phyloP scores from a whole-genome alignment of 2,797 vertebrate genomes.

The Microctenopoma steveboyesi region DNA sequence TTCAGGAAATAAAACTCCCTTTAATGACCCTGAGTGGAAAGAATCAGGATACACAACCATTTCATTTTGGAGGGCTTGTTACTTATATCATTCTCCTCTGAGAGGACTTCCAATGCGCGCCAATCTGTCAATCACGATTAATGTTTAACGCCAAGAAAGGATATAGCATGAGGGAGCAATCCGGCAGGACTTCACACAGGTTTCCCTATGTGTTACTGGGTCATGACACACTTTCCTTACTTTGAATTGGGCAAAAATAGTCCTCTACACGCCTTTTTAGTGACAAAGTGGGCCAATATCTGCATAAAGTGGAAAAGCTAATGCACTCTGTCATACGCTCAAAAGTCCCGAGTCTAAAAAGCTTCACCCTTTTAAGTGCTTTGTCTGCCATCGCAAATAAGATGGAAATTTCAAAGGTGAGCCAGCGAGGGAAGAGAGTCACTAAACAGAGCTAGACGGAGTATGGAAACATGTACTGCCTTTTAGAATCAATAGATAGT shows the following conservation, averaged over 20 bases:
- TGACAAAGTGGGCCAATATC: conserved; percentile 81
- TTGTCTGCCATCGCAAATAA: conserved; percentile 74
- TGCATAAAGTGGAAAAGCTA: conserved; percentile 77
- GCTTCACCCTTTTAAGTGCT: conserved; percentile 73
- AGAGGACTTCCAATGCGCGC: conserved; percentile 71
- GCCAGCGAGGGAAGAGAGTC: conserved; percentile 39
- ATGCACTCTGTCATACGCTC: conserved; percentile 75
- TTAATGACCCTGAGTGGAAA: conserved; percentile 67
- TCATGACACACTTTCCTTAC: conserved; percentile 80
- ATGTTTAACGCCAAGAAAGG: conserved; percentile 62
- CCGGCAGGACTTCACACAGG: conserved; percentile 76
- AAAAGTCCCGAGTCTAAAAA: conserved; percentile 65
- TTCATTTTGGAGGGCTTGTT: conserved; percentile 67
- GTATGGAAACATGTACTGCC: conserved; percentile 46
- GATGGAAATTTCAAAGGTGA: conserved; percentile 53
- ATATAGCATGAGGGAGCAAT: conserved; percentile 59
- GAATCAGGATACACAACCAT: conserved; percentile 52
- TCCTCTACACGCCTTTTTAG: conserved; percentile 66
- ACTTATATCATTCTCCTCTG: conserved; percentile 63
- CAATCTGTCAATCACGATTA: conserved; percentile 74
- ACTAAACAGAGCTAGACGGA: conserved; percentile 24
- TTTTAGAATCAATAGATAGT: conserved; percentile 72
- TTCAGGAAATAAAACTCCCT: conserved; percentile 67
- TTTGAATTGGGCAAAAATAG: conserved; percentile 80
- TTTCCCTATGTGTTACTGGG: conserved; percentile 78